Conservation (phyloP, 2,113 vertebrate species). For the Callopanchax toddi region DNA sequence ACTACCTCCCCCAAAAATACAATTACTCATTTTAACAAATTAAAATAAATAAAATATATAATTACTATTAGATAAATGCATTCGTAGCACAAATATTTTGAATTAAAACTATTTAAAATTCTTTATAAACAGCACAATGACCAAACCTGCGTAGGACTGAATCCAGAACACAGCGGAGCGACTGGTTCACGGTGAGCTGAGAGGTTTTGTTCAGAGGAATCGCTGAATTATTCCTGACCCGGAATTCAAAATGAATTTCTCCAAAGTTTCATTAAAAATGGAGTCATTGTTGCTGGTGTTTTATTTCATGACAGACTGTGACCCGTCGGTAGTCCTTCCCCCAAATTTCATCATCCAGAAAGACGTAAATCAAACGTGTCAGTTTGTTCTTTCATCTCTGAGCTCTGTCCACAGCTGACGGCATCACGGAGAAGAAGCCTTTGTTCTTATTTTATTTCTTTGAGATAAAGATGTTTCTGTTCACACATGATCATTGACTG, state of each 20-base stretch:
- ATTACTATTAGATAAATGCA: too few species aligned
- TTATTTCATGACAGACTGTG: slow-evolving; percentile 4
- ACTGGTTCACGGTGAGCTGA: too few species aligned
- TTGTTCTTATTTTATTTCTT: slow-evolving; percentile 19
- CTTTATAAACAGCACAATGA: too few species aligned
- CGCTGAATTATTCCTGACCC: not conserved
- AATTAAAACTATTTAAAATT: too few species aligned
- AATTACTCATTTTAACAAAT: not conserved
- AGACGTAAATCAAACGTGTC: slow-evolving; percentile 9
- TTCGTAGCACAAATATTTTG: too few species aligned
- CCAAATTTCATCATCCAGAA: slow-evolving; percentile 6
- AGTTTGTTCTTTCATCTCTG: slow-evolving; percentile 14
- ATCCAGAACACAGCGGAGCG: too few species aligned
- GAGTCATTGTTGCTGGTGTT: not conserved
- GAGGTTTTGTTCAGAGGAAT: not conserved
- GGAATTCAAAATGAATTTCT: slow-evolving; percentile 2
- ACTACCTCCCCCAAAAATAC: not conserved
- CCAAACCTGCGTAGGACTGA: too few species aligned
- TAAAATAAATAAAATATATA: not conserved
- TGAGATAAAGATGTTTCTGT: slow-evolving; percentile 10
- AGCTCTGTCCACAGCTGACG: not conserved
- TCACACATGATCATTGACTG: not conserved
- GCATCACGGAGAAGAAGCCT: slow-evolving; percentile 7
- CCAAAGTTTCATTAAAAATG: slow-evolving; percentile 21
- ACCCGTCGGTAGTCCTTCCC: not conserved